These are phyloP conservation scores for Pyrochroa serraticornis DNA, from an alignment of 2,888 invertebrate genomes.

Conservation along the genomic window DNA sequence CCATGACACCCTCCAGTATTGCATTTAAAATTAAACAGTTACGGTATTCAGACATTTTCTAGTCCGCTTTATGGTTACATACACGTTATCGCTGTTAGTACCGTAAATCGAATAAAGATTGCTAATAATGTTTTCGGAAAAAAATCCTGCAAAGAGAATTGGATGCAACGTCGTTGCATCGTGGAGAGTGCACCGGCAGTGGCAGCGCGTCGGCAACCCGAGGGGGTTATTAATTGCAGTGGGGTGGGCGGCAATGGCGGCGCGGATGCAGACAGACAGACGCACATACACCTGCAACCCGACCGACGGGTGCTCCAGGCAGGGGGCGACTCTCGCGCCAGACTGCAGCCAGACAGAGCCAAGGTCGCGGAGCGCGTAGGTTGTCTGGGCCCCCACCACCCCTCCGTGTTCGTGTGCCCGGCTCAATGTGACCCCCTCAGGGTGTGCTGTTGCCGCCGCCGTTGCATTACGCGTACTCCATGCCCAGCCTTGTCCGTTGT, in stretches of 20 bases:
- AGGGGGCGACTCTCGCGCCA: slow-evolving; percentile 39
- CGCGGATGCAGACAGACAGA: slow-evolving; percentile 27
- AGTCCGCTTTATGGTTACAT: no score
- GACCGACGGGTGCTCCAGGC: slow-evolving; percentile 25
- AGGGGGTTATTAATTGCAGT: slow-evolving; percentile 37
- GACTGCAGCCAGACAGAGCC: slow-evolving; percentile 49
- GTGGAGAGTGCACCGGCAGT: not conserved
- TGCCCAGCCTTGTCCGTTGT: no score
- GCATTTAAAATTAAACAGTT: no score
- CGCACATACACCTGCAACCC: slow-evolving; percentile 25
- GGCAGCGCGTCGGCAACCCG: slow-evolving; percentile 14
- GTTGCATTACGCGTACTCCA: no score
- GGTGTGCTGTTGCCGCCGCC: slow-evolving; percentile 10
- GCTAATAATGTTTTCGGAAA: no score
- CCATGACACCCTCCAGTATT: no score
- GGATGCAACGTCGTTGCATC: no score
- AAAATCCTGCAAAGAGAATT: no score
- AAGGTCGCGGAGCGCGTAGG: slow-evolving; percentile 39
- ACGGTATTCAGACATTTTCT: no score
- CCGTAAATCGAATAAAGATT: no score
- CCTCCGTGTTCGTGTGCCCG: slow-evolving; percentile 29
- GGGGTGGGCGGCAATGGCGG: slow-evolving; percentile 28
- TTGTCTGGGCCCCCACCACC: slow-evolving; percentile 32
- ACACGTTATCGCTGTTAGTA: no score
- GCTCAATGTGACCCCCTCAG: slow-evolving; percentile 41